A percentile compares a stretch with the other conserved stretches of the same genome.
phyloP scores from a whole-genome alignment of 2,888 invertebrate genomes.

The Acholoe squamosa region DNA sequence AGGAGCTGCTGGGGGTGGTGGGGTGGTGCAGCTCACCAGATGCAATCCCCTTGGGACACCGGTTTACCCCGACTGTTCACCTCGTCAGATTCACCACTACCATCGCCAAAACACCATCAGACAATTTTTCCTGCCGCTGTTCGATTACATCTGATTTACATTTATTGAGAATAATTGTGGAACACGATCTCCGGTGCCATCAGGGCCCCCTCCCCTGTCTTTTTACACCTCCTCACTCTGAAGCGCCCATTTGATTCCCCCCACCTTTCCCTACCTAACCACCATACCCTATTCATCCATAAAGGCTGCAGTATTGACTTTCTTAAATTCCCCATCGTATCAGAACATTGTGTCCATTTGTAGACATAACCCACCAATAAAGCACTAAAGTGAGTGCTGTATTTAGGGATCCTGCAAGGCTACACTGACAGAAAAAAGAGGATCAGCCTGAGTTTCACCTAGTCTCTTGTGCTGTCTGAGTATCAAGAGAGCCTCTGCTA shows the following conservation, averaged over 20 bases:
- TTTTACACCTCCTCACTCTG: background rate
- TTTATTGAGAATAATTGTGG: conserved; percentile 23
- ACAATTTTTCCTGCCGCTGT: background rate
- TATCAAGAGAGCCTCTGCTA: too few species aligned
- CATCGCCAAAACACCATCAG: conserved; percentile 15
- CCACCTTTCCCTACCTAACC: background rate
- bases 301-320: background rate
- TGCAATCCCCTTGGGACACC: background rate
- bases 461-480: too few species aligned
- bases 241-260: too few species aligned
- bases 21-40: background rate
- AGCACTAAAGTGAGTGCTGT: too few species aligned
- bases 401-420: too few species aligned
- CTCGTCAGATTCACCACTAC: background rate
- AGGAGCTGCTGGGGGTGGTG: background rate
- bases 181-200: background rate
- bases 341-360: too few species aligned
- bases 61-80: background rate
- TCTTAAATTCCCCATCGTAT: background rate
- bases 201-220: background rate
- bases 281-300: too few species aligned
- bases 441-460: too few species aligned
- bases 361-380: too few species aligned
- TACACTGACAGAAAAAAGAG: too few species aligned
- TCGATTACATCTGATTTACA: conserved; percentile 20